These are phyloP conservation scores for Festucalex cinctus DNA, from an alignment of 2,113 vertebrate genomes.

Conservation along the genomic window DNA sequence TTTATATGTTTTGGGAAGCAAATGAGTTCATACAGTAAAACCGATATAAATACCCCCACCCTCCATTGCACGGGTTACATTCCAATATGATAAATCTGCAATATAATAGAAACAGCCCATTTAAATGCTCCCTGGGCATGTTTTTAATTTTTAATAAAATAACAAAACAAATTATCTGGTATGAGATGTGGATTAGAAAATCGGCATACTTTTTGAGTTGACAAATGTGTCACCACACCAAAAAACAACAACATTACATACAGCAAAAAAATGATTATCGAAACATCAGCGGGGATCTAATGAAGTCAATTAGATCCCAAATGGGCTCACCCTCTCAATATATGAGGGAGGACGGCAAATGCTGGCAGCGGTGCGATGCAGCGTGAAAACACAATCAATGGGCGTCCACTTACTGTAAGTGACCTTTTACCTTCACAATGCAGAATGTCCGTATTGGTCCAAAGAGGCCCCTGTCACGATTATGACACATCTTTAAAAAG, in stretches of 20 bases:
- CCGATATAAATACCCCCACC: no score
- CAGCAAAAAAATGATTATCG: background rate
- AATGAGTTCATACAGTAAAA: no score
- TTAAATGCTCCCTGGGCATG: no score
- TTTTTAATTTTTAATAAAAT: no score
- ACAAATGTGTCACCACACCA: background rate
- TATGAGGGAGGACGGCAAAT: background rate
- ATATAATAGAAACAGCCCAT: no score
- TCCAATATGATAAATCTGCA: no score
- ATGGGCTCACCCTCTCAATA: background rate
- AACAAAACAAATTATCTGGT: no score
- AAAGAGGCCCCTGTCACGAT: conserved; percentile 3
- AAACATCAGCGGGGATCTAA: background rate
- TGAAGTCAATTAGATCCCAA: conserved; percentile 1
- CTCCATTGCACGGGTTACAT: no score
- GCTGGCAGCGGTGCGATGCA: background rate
- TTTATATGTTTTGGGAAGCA: no score
- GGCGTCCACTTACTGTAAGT: background rate
- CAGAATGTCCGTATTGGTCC: background rate
- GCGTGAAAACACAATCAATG: background rate
- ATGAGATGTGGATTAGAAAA: no score
- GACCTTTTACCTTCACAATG: conserved; percentile 2
- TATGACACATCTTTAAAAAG: background rate
- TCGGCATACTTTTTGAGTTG: background rate
- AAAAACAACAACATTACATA: background rate